Conservation (phyloP, 2,888 invertebrate species). For the Synergus gifuensis region DNA sequence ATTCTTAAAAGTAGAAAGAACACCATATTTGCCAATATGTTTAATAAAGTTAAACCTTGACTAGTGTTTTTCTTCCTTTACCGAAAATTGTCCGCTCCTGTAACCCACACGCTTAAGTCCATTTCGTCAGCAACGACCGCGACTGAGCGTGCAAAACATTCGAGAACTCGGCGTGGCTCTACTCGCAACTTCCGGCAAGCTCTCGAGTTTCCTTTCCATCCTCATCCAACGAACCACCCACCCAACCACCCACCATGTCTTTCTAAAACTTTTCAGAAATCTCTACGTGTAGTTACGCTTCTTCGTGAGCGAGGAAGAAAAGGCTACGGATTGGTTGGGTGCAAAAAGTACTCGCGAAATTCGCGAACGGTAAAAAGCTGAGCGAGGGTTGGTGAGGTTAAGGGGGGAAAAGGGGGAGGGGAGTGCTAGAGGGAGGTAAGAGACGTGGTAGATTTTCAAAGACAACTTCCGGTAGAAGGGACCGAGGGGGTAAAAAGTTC, state of each 20-base stretch:
- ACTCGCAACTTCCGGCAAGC: conserved; percentile 59
- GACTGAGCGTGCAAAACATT: conserved; percentile 62
- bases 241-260: conserved; percentile 35
- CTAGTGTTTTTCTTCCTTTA: background rate
- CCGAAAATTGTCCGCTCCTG: background rate
- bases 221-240: background rate
- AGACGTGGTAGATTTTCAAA: conserved; percentile 21
- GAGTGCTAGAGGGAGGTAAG: background rate
- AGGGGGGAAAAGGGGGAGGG: conserved; percentile 19
- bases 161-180: conserved; percentile 55
- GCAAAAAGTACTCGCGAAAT: conserved; percentile 60
- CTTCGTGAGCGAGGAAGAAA: conserved; percentile 57
- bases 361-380: conserved; percentile 50
- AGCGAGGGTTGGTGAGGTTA: conserved; percentile 20
- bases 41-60: background rate
- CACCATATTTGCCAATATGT: background rate
- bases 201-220: conserved; percentile 55
- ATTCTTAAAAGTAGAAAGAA: background rate
- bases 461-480: conserved; percentile 21
- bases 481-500: conserved; percentile 11
- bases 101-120: conserved; percentile 43
- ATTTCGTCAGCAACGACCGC: conserved; percentile 26
- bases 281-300: conserved; percentile 52
- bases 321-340: conserved; percentile 54
- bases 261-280: conserved; percentile 61